Percentiles rank a stretch among this genome's conserved stretches.
These are phyloP conservation scores for Ameiurus melas DNA, from an alignment of 2,113 vertebrate species.

Conservation along the genomic window DNA sequence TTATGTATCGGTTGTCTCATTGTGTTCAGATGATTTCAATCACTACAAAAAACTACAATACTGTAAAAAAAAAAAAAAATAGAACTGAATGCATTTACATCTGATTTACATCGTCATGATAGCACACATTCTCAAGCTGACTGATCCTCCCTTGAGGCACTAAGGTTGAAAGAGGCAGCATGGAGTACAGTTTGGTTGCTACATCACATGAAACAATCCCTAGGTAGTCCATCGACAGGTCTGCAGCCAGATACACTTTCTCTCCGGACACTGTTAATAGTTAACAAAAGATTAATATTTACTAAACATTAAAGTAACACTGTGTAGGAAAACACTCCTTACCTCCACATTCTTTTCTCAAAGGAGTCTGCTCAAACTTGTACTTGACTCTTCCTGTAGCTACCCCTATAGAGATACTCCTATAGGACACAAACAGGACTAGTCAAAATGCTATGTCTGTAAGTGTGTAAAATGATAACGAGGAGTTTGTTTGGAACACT, in stretches of 20 bases:
- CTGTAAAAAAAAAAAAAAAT: too few species aligned
- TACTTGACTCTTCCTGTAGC: slow-evolving; percentile 36
- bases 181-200: slow-evolving; percentile 60
- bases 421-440: too few species aligned
- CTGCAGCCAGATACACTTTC: slow-evolving; percentile 71
- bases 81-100: not conserved
- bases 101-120: not conserved
- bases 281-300: too few species aligned
- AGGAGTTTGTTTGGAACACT: not conserved
- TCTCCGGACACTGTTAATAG: slow-evolving; percentile 63
- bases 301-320: not conserved
- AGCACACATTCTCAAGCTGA: not conserved
- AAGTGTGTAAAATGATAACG: not conserved
- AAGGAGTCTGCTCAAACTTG: slow-evolving; percentile 64
- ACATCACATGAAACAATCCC: slow-evolving; percentile 69
- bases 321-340: not conserved
- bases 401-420: slow-evolving; percentile 65
- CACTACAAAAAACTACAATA: too few species aligned
- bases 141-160: slow-evolving; percentile 60
- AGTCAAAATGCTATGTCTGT: not conserved
- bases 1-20: slow-evolving; percentile 31
- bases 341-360: slow-evolving; percentile 69
- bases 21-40: too few species aligned
- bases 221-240: slow-evolving; percentile 70
- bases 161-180: slow-evolving; percentile 63